Evolutionary conservation across 2,113 vertebrate species (phyloP), one percentile per base, ranked within the genome.

Genomic region (Condylura cristata): DNA sequence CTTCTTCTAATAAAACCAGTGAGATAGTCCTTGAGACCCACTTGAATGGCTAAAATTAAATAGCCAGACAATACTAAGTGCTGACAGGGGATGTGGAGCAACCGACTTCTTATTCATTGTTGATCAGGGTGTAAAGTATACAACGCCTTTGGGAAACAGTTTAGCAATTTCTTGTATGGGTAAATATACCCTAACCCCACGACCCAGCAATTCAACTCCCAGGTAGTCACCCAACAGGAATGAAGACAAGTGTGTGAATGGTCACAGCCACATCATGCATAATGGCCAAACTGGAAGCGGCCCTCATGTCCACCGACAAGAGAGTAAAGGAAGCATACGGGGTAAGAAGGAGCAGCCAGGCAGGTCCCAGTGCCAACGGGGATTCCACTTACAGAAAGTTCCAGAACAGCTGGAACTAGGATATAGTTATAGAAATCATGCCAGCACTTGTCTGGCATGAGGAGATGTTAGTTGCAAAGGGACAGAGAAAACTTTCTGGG

Each of bases 271-370:
- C 26, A 0, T 65, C 16, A 24, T 18, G 56, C 76, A 39, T 34
- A 1, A 46, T 1, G 39, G 53, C 44, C 78, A 26, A 12, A 6
- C 18, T 24, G 48, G 78, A 88, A 76, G 34, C 11, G 34, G 5
- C 74, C 17, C 9, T 8, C 22, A 14, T 5, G 10, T 61, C 66
- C 28, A 24, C n/a, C 56, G 5, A 0, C 24, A 10, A 22, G 17
- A 46, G 32, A n/a, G 8, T 1, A 17, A 17, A 53, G 10, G 20
- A n/a, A 20, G 6, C 14, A 3, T 4, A 7, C 1, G 2, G 1
- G 26, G 2, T 46, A 22, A 24, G 41, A 88, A 34, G 9, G 56
- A 78, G 34, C 28, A 41, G 7, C 12, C 6, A 24, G 4, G 0
- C 26, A 46, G 39, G 61, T 44, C 30, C 14, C 14, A 1, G 20